phyloP scores from a whole-genome alignment of 2,888 invertebrate species.

The Pyralis farinalis region DNA sequence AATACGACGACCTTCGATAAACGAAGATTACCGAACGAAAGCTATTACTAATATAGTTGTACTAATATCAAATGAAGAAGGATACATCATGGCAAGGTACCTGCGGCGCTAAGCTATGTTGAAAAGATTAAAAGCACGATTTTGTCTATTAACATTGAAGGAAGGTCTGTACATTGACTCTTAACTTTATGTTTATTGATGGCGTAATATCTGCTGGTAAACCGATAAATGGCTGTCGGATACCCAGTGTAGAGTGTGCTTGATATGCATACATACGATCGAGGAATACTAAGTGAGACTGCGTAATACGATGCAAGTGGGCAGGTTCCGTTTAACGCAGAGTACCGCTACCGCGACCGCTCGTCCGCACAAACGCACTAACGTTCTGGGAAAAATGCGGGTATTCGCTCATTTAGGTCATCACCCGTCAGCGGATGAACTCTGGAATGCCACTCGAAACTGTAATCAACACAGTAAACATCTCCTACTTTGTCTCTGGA shows the following conservation, averaged over 20 bases:
- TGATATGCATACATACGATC: constrained; percentile 10
- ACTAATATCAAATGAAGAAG: too few relatives aligned
- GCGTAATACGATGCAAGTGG: constrained; percentile 12
- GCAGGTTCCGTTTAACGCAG: constrained; percentile 17
- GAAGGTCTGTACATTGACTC: too few relatives aligned
- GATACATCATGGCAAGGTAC: too few relatives aligned
- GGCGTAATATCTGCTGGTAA: not conserved
- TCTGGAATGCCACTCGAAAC: constrained; percentile 10
- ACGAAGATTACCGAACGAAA: too few relatives aligned
- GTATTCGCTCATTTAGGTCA: constrained; percentile 10
- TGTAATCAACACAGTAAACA: constrained; percentile 7
- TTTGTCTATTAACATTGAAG: too few relatives aligned
- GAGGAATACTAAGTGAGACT: constrained; percentile 6
- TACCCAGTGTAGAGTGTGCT: not conserved
- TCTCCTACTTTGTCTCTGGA: too few relatives aligned
- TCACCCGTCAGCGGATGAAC: constrained; percentile 8
- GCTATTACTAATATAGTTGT: too few relatives aligned
- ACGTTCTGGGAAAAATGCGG: constrained; percentile 10
- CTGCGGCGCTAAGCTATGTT: too few relatives aligned
- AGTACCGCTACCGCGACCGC: constrained; percentile 13
- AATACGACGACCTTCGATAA: too few relatives aligned
- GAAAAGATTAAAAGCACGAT: too few relatives aligned
- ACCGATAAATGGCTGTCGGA: not conserved
- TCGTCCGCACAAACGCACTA: not conserved
- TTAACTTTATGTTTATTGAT: not conserved